Percentiles rank a stretch among this genome's conserved stretches.
phyloP scores from a whole-genome alignment of 2,888 invertebrate genomes.

The Himalopsyche japonica region DNA sequence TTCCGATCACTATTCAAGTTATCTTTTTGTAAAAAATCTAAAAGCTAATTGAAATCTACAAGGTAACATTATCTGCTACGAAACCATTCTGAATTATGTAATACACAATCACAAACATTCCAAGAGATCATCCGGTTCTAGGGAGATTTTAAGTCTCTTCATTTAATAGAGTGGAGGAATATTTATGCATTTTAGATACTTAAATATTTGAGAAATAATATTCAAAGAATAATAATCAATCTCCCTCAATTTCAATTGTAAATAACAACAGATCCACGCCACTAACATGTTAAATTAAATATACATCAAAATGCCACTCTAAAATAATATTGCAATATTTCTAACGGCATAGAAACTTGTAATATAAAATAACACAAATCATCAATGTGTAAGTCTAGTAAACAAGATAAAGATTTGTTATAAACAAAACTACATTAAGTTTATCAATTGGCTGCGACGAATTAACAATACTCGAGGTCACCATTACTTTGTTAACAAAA shows the following conservation, averaged over 20 bases:
- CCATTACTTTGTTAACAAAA: neutral
- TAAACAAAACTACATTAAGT: neutral
- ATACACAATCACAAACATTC: neutral
- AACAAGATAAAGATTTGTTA: neutral
- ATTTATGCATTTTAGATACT: too few species aligned
- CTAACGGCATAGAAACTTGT: too few species aligned
- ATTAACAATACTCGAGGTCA: neutral
- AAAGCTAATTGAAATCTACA: neutral
- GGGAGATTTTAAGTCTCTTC: neutral
- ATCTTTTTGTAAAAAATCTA: neutral
- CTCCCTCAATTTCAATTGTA: too few species aligned
- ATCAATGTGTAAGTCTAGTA: too few species aligned
- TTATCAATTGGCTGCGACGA: neutral
- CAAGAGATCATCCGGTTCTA: neutral
- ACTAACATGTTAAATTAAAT: too few species aligned
- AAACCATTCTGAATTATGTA: neutral
- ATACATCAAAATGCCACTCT: too few species aligned
- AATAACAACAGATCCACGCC: too few species aligned
- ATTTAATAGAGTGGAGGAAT: too few species aligned
- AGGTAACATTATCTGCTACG: neutral
- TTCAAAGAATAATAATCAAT: too few species aligned
- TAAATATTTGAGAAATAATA: too few species aligned
- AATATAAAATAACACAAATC: too few species aligned
- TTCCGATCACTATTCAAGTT: constrained; percentile 17
- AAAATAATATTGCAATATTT: too few species aligned